Base-by-base conservation (phyloP, 1,140 invertebrate species). In the Leptoteleia sp. region DNA sequence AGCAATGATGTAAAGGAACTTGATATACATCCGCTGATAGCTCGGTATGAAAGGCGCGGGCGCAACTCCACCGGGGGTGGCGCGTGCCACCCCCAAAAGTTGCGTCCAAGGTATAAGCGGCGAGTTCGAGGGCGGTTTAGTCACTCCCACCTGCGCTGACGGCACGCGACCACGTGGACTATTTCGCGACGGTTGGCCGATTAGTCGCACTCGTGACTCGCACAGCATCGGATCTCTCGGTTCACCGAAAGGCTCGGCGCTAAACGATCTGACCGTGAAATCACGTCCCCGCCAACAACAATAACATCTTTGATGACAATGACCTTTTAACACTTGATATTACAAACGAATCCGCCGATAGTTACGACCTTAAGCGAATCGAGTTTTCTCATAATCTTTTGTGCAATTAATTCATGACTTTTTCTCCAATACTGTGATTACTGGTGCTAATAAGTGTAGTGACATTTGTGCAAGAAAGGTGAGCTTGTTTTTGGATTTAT, bases 131-230 rank as follows among this genome's bases (percentile, higher is more conserved):
- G 82, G 81, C 83, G 85, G 81, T 82, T 85, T 62, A 85, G 88
- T 88, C 87, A 88, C 86, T 88, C 87, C 87, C 87, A 90, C 88
- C 89, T 88, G 82, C 87, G 85, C 80, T 79, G 75, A 71, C 80
- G 81, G 78, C 83, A 82, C 80, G 80, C 81, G 73, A 85, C 83
- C 84, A 86, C 87, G 87, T 88, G 87, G 81, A 80, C 64, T 76
- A 68, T 55, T 80, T 83, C 71, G 64, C 80, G 71, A 52, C 47
- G 52, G 61, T 83, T 79, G 76, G 80, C 72, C 81, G 81, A 83
- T 65, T 82, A 82, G 82, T 83, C 76, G 72, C 73, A 81, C 75
- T 80, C 78, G 67, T 80, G 81, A 80, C 79, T 76, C 55, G 79
- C 71, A 80, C 77, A 72, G 81, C 71, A 45, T 80, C 84, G 80